Base-by-base conservation (phyloP, 2,888 invertebrate genomes). In the Drosophila fungiperda region DNA sequence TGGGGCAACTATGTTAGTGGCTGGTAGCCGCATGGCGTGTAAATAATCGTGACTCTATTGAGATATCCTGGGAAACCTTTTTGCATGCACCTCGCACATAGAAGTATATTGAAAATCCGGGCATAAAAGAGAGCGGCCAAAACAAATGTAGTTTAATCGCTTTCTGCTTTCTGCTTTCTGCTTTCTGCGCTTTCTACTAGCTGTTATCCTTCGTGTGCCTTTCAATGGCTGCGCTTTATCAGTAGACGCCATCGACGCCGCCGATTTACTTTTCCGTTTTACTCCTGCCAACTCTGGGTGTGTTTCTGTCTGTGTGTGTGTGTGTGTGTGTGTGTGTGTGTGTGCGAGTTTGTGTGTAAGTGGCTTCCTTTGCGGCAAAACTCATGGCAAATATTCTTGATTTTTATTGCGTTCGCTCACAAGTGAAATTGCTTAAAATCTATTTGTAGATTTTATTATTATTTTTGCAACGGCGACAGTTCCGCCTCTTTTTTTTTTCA, bases 311-410 rank as follows among this genome's bases (percentile, higher is more conserved):
- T 33, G 33, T 23, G 35, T 49, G 23, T 55, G 15, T 66, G 20
- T 45, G 12, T 52, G 45, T 57, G 53, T 76, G 23, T 59, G 23
- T 29, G 2, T 26, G 35, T 33, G 33, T 23, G 35, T 49, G 23
- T 55, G 15, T 66, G 20, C 38, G 12, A 48, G 45, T 57, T 49
- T 76, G 23, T 59, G 23, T 77, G 36, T 69, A 61, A 60, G 63
- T 59, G 53, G 53, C 68, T 72, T 66, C 58, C 53, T 72, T 87
- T 87, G 87, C 68, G 75, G 85, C 84, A 87, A 83, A 89, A 91
- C 91, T 91, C 90, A 91, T 89, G 86, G 91, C 84, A 90, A 89
- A 90, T 91, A 90, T 90, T 89, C 91, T 91, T 92, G 90, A 91
- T 91, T 92, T 91, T 91, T 92, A 91, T 92, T 91, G 91, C 90